Base-by-base conservation (phyloP, 2,113 vertebrate genomes). In the Pao palembangensis region DNA sequence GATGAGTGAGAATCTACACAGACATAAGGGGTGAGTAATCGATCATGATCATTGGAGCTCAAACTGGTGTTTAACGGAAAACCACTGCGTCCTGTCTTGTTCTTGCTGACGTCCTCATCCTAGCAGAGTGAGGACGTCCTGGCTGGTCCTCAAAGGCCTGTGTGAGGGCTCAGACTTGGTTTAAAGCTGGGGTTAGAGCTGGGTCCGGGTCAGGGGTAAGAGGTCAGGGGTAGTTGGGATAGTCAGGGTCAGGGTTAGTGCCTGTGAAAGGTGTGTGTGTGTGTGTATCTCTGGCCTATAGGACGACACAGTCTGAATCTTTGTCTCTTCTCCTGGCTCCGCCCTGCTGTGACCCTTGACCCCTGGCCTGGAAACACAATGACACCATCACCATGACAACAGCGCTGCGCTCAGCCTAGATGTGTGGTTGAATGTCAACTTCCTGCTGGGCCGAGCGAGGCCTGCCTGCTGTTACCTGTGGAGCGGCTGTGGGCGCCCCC, bases 251-350 rank as follows among this genome's bases (percentile, higher is more conserved):
- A 10, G 10, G 42, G 15, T 43, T 43, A 43, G 3, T 43, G 42
- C 21, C 21, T 23, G 3, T 23, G 21, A 23, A 23, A 23, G 21
- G 21, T 3, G 8, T 38, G 54, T 16, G 43, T n/a, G 61, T 51
- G 49, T 55, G 54, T 57, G 16, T 58, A 47, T 20, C 50, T 47
- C 43, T 2, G 8, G 59, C 67, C 81, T 88, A 92, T 41, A 92
- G 71, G 63, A 92, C 51, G 65, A 80, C 80, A 64, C 96, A 98
- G 71, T 96, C 94, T 0, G 91, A 87, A 23, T 94, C 92, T 12
- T 88, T 91, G 8, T 91, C 83, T 67, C 78, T 81, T 19, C 94
- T 72, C 41, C 93, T 90, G 55, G 92, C 87, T 2, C 79, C 74
- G 0, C 82, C 64, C 0, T 62, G 76, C 0, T 92, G 92, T 0